A percentile compares a stretch with the other conserved stretches of the same genome.
These are phyloP conservation scores for Troides oblongomaculatus DNA, from an alignment of 2,888 invertebrate genomes.

Conservation along the genomic window DNA sequence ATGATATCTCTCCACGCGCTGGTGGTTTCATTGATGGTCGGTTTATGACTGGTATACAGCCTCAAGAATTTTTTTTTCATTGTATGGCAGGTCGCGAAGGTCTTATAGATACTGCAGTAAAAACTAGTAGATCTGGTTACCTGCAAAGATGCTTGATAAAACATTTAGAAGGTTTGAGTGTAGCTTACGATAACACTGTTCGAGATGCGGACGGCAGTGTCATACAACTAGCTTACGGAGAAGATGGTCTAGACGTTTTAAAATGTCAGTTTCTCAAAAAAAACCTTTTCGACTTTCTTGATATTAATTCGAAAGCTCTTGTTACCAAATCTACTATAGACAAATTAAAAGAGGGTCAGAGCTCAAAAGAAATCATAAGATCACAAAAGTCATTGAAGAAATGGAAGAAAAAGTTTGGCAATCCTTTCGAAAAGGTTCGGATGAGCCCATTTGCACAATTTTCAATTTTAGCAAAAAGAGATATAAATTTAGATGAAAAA, in stretches of 20 bases:
- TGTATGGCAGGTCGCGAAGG: constrained; percentile 99
- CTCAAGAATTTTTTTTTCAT: constrained; percentile 99
- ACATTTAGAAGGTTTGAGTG: constrained; percentile 96
- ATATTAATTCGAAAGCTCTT: constrained; percentile 87
- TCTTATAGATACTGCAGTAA: constrained; percentile 99
- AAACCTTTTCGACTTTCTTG: constrained; percentile 88
- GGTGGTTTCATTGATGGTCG: constrained; percentile 98
- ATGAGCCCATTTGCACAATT: constrained; percentile 82
- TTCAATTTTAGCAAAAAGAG: constrained; percentile 72
- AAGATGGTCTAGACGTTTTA: constrained; percentile 94
- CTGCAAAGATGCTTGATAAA: constrained; percentile 98
- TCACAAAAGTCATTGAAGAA: constrained; percentile 80
- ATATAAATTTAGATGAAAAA: constrained; percentile 66
- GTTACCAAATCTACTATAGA: constrained; percentile 79
- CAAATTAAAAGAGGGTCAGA: constrained; percentile 78
- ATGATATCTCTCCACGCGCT: constrained; percentile 93
- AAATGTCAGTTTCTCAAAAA: constrained; percentile 91
- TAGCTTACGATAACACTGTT: constrained; percentile 96
- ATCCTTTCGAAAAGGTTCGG: constrained; percentile 64
- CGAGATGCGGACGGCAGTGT: constrained; percentile 96
- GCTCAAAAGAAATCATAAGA: constrained; percentile 74
- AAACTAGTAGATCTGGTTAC: constrained; percentile 99
- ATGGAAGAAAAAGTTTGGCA: constrained; percentile 81
- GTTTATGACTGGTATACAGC: constrained; percentile 98
- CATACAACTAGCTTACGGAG: constrained; percentile 96